Conservation (phyloP, 2,888 invertebrate genomes). For the Flabesymbios commensalis region DNA sequence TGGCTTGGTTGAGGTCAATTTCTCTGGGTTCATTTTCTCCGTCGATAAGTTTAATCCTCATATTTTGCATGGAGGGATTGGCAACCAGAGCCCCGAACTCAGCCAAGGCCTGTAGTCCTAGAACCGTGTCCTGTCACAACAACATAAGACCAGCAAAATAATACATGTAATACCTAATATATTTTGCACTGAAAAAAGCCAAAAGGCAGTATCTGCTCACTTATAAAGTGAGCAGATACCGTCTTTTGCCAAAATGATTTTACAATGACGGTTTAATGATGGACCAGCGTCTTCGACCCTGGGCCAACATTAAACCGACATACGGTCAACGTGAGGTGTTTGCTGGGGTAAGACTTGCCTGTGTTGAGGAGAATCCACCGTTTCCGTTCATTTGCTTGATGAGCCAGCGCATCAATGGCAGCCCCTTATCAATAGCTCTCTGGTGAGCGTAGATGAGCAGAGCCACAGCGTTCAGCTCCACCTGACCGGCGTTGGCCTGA, state of each 20-base stretch:
- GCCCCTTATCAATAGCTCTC: constrained; percentile 8
- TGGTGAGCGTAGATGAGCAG: constrained; percentile 47
- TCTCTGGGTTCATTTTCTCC: too few relatives aligned
- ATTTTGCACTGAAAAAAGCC: too few relatives aligned
- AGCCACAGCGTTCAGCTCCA: constrained; percentile 60
- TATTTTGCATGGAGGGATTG: constrained; percentile 40
- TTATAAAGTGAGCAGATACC: too few relatives aligned
- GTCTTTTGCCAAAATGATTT: too few relatives aligned
- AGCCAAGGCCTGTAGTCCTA: constrained; percentile 61
- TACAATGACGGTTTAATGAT: too few relatives aligned
- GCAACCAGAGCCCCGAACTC: constrained; percentile 49
- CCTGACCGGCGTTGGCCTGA: constrained; percentile 45
- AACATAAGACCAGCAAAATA: neutral
- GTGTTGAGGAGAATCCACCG: constrained; percentile 60
- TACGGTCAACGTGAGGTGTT: too few relatives aligned
- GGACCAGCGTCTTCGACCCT: too few relatives aligned
- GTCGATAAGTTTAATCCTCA: too few relatives aligned
- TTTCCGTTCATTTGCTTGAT: constrained; percentile 51
- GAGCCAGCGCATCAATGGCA: constrained; percentile 57
- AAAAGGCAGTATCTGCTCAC: too few relatives aligned
- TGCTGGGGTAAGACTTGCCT: too few relatives aligned
- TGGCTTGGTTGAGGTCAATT: too few relatives aligned
- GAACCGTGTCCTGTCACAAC: constrained; percentile 57
- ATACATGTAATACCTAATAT: neutral
- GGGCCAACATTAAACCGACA: too few relatives aligned